Evolutionary conservation across 2,113 vertebrate species (phyloP).

Genomic region (Cheirogaleus medius): DNA sequence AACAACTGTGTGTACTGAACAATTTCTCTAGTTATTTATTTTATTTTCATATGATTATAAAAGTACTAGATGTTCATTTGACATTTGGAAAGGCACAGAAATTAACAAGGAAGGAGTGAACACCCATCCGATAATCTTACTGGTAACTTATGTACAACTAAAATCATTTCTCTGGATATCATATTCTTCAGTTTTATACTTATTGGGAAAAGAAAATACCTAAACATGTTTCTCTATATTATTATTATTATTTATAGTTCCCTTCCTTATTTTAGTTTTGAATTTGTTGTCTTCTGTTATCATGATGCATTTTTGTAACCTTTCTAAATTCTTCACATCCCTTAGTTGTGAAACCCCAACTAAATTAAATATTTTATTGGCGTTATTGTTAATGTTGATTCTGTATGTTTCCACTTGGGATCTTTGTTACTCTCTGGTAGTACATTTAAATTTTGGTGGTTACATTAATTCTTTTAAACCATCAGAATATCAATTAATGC

Average conservation of each 20-base stretch:
- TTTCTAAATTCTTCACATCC: neutral
- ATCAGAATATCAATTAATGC: slow-evolving; percentile 18
- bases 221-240: neutral
- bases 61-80: neutral
- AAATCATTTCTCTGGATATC: neutral
- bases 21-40: neutral
- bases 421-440: neutral
- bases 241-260: neutral
- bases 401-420: neutral
- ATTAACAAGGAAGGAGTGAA: neutral
- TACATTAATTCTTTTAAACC: neutral
- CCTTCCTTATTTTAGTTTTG: neutral
- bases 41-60: slow-evolving; percentile 6
- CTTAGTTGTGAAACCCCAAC: neutral
- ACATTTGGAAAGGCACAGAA: neutral
- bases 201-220: neutral
- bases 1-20: neutral
- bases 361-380: neutral
- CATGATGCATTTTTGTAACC: neutral
- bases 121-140: neutral
- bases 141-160: neutral
- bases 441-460: neutral
- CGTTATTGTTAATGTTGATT: neutral
- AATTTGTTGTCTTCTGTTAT: neutral
- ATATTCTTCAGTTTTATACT: neutral